Conservation (phyloP, 2,113 vertebrate genomes). For the Eidolon helvum region DNA sequence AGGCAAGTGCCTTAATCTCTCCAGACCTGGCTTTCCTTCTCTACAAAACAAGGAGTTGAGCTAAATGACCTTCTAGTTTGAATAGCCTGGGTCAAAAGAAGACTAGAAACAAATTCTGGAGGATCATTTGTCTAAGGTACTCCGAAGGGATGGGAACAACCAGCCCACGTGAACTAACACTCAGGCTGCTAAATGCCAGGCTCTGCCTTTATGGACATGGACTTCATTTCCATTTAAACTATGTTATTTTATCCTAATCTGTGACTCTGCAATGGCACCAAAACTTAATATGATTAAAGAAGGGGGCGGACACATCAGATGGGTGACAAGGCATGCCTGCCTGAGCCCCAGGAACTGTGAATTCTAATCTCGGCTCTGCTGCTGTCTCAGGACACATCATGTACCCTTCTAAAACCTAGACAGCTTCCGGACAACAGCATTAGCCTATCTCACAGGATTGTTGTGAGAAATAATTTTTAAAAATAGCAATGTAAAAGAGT, state of each 20-base stretch:
- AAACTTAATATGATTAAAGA: conserved; percentile 38
- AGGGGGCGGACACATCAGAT: not conserved
- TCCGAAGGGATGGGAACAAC: not conserved
- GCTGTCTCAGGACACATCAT: not conserved
- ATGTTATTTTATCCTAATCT: conserved; percentile 9
- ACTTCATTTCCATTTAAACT: conserved; percentile 1
- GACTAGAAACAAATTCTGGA: not conserved
- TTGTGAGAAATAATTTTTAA: conserved; percentile 54
- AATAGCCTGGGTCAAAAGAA: not conserved
- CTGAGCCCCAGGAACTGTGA: conserved; percentile 8
- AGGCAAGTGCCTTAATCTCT: not conserved
- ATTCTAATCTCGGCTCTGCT: not conserved
- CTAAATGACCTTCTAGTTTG: not conserved
- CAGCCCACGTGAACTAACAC: not conserved
- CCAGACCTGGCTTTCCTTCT: not conserved
- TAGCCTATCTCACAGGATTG: conserved; percentile 6
- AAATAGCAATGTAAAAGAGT: conserved; percentile 56
- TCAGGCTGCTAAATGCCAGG: not conserved
- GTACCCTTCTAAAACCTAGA: conserved; percentile 35
- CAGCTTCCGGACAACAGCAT: not conserved
- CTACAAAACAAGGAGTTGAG: not conserved
- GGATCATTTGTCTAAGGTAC: not conserved
- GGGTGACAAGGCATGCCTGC: not conserved
- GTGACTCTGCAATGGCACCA: not conserved
- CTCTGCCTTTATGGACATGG: not conserved